Evolutionary conservation across 2,113 vertebrate genomes (phyloP), one percentile per base, ranked within the genome.

Genomic region (Probosciger aterrimus): DNA sequence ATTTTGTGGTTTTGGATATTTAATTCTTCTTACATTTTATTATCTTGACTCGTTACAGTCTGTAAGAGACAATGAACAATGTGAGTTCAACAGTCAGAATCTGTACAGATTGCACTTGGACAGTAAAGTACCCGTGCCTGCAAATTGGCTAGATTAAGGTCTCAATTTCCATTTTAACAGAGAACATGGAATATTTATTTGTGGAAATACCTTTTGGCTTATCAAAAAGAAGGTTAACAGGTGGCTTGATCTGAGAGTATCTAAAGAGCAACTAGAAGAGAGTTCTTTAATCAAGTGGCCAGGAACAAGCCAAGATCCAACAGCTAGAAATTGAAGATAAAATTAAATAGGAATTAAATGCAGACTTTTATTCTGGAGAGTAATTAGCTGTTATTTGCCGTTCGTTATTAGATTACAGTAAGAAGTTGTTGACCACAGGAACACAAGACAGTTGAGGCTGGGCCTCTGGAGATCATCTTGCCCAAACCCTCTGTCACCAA

Each of bases 251-350:
- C 88, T 89, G 59, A 93, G 77, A 91, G 86, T 55, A 79, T 10
- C 60, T 82, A 81, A 95, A 92, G 65, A 91, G 69, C 2, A 0
- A 31, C 62, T 68, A 73, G 69, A 84, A 84, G 79, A 88, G 91
- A 68, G 77, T 86, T 93, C 80, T 93, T 87, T 91, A 96, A 96
- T 95, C 90, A 95, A 96, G 92, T 93, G 83, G 80, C 23, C 90
- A 95, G 74, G 65, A 37, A 88, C 0, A 46, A 93, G 88, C 77
- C 88, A 96, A 95, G 94, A 94, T 80, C 52, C 67, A 82, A n/a
- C 57, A 69, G 78, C 52, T 49, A 92, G 87, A 92, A 87, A 95
- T 14, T 73, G 81, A 89, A 82, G 67, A 90, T 37, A 87, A 92
- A 87, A 96, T 89, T 91, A 93, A 84, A 76, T 35, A 28, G 65